phyloP scores from a whole-genome alignment of 1,140 invertebrate genomes.

The Trissolcus basalis region DNA sequence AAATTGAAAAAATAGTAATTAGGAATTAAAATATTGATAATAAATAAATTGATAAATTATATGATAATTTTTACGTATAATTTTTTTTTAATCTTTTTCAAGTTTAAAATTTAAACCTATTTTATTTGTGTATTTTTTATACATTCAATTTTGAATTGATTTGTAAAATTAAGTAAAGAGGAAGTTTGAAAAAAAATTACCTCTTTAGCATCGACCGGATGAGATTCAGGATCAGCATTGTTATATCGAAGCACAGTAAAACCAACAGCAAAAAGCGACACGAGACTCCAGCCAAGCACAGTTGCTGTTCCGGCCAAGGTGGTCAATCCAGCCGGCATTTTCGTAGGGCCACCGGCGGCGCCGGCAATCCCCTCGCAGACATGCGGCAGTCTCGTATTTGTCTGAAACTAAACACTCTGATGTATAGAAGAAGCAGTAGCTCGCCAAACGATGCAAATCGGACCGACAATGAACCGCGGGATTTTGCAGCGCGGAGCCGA shows the following conservation, averaged over 20 bases:
- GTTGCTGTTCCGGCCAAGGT: constrained; percentile 71
- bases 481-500: constrained; percentile 11
- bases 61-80: too few relatives aligned
- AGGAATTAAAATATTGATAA: too few relatives aligned
- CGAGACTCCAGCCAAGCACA: constrained; percentile 82
- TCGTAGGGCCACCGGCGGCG: constrained; percentile 47
- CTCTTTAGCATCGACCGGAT: constrained; percentile 81
- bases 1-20: too few relatives aligned
- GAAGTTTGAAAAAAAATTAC: too few relatives aligned
- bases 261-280: constrained; percentile 86
- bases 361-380: constrained; percentile 5
- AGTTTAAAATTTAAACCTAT: too few relatives aligned
- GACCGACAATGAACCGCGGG: background rate
- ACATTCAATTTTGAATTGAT: too few relatives aligned
- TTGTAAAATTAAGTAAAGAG: too few relatives aligned
- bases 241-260: constrained; percentile 89
- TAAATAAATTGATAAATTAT: too few relatives aligned
- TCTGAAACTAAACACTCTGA: background rate
- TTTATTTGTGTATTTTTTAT: too few relatives aligned
- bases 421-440: too few relatives aligned
- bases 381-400: constrained; percentile 11
- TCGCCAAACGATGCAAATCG: background rate
- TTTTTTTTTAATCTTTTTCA: too few relatives aligned
- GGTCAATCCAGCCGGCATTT: constrained; percentile 67
- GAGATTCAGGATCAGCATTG: constrained; percentile 87